Evolutionary conservation across 2,113 vertebrate genomes (phyloP).

Genomic region (Pelobates fuscus): DNA sequence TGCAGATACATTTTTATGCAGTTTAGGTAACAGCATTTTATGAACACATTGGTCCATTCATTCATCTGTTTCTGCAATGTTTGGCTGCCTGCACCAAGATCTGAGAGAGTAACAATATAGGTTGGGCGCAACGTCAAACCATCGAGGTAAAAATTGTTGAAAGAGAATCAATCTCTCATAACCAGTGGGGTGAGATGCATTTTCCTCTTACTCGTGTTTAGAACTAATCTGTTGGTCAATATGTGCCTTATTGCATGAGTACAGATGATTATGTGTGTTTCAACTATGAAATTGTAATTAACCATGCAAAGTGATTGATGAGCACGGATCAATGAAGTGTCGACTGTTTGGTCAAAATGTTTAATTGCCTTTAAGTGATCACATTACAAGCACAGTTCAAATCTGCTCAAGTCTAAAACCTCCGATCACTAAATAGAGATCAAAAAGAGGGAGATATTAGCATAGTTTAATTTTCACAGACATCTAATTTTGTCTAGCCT

Average conservation of each 20-base stretch:
- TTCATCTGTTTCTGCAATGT: no score
- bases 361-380: not conserved
- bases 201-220: not conserved
- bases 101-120: not conserved
- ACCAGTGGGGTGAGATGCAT: not conserved
- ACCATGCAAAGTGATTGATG: not conserved
- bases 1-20: no score
- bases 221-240: constrained; percentile 1
- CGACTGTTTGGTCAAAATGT: not conserved
- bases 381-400: no score
- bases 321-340: constrained; percentile 6
- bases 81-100: no score
- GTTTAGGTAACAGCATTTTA: no score
- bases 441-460: no score
- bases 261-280: not conserved
- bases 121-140: not conserved
- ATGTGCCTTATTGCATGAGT: not conserved
- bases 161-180: not conserved
- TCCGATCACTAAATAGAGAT: no score
- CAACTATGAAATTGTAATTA: not conserved
- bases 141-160: not conserved
- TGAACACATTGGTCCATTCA: no score
- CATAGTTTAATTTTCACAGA: no score
- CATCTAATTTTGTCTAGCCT: no score
- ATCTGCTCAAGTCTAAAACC: no score